Evolutionary conservation across 2,888 invertebrate genomes (phyloP).

Genomic region (Amphipoea oculea): DNA sequence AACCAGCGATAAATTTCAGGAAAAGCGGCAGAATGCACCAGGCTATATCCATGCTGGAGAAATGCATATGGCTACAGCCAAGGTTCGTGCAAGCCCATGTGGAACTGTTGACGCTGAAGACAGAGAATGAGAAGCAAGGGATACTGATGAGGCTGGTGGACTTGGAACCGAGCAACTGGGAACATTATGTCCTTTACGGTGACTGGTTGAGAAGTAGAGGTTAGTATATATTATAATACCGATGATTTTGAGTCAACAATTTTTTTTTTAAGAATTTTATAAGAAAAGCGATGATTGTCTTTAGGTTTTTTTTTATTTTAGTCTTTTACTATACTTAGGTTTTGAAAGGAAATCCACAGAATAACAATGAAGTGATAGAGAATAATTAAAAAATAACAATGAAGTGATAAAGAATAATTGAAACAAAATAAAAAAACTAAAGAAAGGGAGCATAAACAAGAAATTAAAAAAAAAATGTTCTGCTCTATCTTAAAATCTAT

Average conservation of each 20-base stretch:
- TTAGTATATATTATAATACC: constrained; percentile 74
- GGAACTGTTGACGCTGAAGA: constrained; percentile 91
- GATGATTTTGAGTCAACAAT: not conserved
- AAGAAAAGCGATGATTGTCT: not conserved
- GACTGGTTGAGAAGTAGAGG: constrained; percentile 93
- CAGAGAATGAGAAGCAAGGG: constrained; percentile 89
- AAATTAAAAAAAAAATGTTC: not conserved
- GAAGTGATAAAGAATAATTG: not conserved
- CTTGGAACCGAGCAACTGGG: constrained; percentile 93
- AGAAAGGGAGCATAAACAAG: not conserved
- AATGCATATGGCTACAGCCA: constrained; percentile 92
- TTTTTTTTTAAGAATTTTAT: not conserved
- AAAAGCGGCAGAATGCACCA: constrained; percentile 92
- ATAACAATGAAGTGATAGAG: not conserved
- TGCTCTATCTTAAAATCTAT: not conserved
- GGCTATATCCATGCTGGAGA: constrained; percentile 92
- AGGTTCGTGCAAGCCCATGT: constrained; percentile 93
- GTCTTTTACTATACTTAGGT: not conserved
- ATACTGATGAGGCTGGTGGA: constrained; percentile 91
- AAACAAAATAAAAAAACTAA: not conserved
- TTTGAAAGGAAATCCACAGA: not conserved
- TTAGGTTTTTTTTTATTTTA: not conserved
- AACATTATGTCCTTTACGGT: constrained; percentile 93
- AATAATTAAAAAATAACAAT: not conserved
- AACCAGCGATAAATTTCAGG: constrained; percentile 79